Conservation (phyloP, 2,888 invertebrate species). For the Drosophila anomelani region DNA sequence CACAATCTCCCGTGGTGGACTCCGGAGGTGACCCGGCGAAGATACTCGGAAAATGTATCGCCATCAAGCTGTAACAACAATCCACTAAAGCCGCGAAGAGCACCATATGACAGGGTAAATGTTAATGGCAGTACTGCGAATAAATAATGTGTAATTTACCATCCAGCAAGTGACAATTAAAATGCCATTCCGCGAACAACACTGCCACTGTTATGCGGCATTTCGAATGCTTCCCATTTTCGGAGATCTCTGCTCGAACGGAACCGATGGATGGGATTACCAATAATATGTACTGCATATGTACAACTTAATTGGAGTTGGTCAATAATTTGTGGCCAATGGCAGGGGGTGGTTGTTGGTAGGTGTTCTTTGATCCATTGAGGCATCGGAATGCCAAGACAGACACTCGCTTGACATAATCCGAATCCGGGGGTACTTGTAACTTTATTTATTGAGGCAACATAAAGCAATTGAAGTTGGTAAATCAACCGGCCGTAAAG, state of each 20-base stretch:
- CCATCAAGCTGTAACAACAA: constrained; percentile 24
- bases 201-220: constrained; percentile 29
- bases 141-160: constrained; percentile 60
- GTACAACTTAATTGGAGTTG: constrained; percentile 24
- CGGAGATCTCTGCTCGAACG: constrained; percentile 16
- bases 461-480: not conserved
- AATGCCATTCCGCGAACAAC: constrained; percentile 47
- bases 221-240: constrained; percentile 32
- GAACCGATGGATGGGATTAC: constrained; percentile 31
- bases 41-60: constrained; percentile 39
- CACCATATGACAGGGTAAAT: constrained; percentile 47
- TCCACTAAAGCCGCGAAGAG: constrained; percentile 18
- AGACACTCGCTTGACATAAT: constrained; percentile 1
- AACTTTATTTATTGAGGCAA: not conserved
- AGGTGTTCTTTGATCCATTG: constrained; percentile 18
- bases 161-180: constrained; percentile 58
- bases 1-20: constrained; percentile 51
- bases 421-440: not conserved
- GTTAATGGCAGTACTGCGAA: constrained; percentile 42
- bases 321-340: constrained; percentile 20
- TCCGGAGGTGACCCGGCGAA: constrained; percentile 43
- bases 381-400: constrained; percentile 11
- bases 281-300: constrained; percentile 16
- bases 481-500: not conserved
- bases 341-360: not conserved